A percentile compares a stretch with the other conserved stretches of the same genome.
These are phyloP conservation scores for Drosophila cognata DNA, from an alignment of 2,888 invertebrate genomes.

Conservation along the genomic window DNA sequence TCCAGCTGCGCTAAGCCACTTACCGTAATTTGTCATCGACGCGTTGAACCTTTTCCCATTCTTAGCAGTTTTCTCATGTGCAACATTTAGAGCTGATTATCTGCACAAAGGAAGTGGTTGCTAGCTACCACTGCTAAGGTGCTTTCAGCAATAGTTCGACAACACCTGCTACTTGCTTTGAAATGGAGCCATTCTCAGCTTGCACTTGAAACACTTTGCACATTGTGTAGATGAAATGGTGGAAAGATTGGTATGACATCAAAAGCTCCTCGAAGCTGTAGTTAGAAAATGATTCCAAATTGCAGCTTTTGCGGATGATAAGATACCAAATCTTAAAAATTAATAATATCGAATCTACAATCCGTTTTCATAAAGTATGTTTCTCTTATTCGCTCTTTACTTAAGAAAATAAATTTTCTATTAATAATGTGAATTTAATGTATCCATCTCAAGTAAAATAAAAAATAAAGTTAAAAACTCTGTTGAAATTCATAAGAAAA, in stretches of 20 bases:
- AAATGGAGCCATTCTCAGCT: constrained; percentile 26
- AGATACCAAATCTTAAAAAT: neutral
- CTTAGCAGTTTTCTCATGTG: constrained; percentile 35
- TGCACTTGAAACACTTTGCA: constrained; percentile 4
- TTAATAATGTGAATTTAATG: neutral
- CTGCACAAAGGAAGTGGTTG: constrained; percentile 32
- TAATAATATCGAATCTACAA: neutral
- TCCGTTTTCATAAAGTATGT: neutral
- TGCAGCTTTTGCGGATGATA: neutral
- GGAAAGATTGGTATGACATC: neutral
- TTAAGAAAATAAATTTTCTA: neutral
- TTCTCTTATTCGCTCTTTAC: neutral
- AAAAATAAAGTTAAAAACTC: neutral
- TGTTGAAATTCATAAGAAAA: neutral
- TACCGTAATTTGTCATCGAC: constrained; percentile 44
- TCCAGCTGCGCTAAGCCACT: constrained; percentile 30
- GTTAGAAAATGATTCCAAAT: neutral
- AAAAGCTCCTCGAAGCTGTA: neutral
- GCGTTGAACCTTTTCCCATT: constrained; percentile 21
- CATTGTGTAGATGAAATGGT: neutral
- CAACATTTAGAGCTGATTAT: constrained; percentile 68
- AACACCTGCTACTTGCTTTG: constrained; percentile 44
- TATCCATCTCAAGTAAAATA: neutral
- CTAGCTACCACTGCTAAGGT: neutral
- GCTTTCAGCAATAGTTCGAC: constrained; percentile 29